phyloP scores from a whole-genome alignment of 2,113 vertebrate genomes.

The Thinocorus orbignyianus region DNA sequence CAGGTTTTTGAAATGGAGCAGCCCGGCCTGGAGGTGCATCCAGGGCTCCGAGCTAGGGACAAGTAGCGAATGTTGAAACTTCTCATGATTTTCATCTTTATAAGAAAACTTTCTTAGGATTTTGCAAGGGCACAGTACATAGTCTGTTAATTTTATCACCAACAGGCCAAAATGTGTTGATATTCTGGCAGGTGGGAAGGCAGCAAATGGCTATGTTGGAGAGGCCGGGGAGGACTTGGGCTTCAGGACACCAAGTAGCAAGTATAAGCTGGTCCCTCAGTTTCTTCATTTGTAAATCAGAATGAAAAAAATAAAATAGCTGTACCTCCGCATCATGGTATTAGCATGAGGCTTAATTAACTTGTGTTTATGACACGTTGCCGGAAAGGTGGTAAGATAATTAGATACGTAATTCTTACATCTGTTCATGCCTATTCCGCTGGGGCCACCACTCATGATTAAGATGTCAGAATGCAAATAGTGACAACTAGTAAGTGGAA shows the following conservation, averaged over 20 bases:
- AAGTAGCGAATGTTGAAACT: not conserved
- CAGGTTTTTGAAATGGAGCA: not conserved
- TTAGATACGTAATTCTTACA: not conserved
- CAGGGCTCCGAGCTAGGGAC: not conserved
- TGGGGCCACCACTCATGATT: not conserved
- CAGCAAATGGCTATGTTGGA: not conserved
- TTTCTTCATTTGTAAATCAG: not conserved
- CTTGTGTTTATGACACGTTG: not conserved
- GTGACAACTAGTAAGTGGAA: not conserved
- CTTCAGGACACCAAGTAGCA: not conserved
- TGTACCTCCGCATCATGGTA: not conserved
- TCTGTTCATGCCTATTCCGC: not conserved
- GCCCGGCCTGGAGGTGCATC: not conserved
- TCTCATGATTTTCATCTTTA: not conserved
- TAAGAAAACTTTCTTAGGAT: not conserved
- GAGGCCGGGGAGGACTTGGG: not conserved
- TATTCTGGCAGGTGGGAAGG: not conserved
- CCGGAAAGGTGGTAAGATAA: not conserved
- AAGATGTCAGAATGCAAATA: not conserved
- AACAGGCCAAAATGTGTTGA: not conserved
- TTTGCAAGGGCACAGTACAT: not conserved
- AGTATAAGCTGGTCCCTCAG: not conserved
- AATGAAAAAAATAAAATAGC: not conserved
- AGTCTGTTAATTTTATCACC: not conserved
- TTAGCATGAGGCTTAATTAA: not conserved